Percentiles rank a stretch among this genome's conserved stretches.
These are phyloP conservation scores for Isaurus tuberculatus DNA, from an alignment of 92 coral and sea anemone genomes.

Conservation along the genomic window DNA sequence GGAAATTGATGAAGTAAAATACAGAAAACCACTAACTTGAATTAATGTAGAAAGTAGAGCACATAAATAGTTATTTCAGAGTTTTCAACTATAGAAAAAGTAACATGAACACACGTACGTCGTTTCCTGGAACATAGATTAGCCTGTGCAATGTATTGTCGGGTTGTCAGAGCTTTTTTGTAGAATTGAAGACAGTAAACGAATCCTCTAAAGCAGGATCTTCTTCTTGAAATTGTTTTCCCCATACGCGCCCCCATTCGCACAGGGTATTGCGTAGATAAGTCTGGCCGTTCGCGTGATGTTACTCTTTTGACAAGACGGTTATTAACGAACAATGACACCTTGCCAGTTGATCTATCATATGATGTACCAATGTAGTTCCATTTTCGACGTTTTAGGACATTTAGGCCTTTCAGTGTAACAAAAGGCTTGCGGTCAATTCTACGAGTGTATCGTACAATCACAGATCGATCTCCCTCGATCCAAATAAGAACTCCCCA, in stretches of 20 bases:
- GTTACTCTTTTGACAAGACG: constrained; percentile 41
- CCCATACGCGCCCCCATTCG: constrained; percentile 69
- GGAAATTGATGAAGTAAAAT: no score
- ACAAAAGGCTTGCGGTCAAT: constrained; percentile 53
- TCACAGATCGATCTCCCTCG: constrained; percentile 46
- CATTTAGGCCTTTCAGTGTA: constrained; percentile 16
- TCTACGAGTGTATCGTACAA: constrained; percentile 71
- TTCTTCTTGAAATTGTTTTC: not conserved
- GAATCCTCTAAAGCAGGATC: constrained; percentile 63
- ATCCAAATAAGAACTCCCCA: constrained; percentile 82
- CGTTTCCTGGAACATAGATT: constrained; percentile 50
- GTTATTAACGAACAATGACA: constrained; percentile 75
- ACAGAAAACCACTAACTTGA: no score
- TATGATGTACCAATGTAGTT: constrained; percentile 84
- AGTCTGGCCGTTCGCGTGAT: constrained; percentile 51
- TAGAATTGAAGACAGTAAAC: constrained; percentile 76
- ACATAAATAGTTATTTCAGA: no score
- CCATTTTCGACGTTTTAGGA: constrained; percentile 74
- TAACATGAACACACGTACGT: constrained; percentile 13
- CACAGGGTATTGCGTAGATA: constrained; percentile 78
- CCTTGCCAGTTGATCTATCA: constrained; percentile 75
- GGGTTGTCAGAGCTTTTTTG: constrained; percentile 58
- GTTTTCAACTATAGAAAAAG: no score
- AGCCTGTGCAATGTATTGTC: constrained; percentile 50
- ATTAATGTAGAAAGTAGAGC: no score